phyloP scores from a whole-genome alignment of 92 coral and sea anemone species.

The Zoanthus solanderi region DNA sequence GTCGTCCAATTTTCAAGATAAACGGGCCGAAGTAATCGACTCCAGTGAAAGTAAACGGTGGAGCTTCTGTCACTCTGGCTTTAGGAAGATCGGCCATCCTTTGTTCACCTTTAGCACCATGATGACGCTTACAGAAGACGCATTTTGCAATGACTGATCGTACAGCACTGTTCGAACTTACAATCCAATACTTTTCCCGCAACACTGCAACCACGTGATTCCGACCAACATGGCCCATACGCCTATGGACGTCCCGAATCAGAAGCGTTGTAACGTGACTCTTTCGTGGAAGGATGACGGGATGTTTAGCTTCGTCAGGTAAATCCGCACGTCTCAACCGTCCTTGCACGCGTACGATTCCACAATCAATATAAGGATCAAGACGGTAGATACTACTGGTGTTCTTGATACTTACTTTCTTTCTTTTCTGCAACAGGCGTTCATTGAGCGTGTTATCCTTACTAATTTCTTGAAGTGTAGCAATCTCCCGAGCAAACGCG shows the following conservation, averaged over 20 bases:
- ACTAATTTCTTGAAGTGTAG: conserved; percentile 18
- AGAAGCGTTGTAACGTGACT: conserved; percentile 63
- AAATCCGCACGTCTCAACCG: conserved; percentile 71
- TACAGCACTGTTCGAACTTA: conserved; percentile 56
- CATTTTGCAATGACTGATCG: conserved; percentile 65
- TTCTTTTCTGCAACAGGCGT: conserved; percentile 36
- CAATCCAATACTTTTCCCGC: conserved; percentile 72
- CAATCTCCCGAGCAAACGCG: conserved; percentile 52
- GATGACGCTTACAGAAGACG: conserved; percentile 67
- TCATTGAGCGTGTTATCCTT: conserved; percentile 3
- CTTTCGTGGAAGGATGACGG: conserved; percentile 68
- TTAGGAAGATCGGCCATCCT: conserved; percentile 75
- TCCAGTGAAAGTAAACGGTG: conserved; percentile 69
- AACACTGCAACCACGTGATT: conserved; percentile 66
- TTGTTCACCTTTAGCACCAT: conserved; percentile 57
- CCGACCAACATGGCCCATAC: conserved; percentile 73
- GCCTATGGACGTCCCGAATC: conserved; percentile 54
- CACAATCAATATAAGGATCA: conserved; percentile 65
- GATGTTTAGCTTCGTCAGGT: conserved; percentile 64
- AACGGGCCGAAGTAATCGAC: conserved; percentile 73
- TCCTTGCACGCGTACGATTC: conserved; percentile 74
- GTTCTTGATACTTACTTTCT: conserved; percentile 41
- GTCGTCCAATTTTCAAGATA: conserved; percentile 51
- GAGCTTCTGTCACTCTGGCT: conserved; percentile 58
- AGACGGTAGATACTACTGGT: conserved; percentile 64